phyloP scores from a whole-genome alignment of 2,113 vertebrate genomes.

The Vicugna pacos region DNA sequence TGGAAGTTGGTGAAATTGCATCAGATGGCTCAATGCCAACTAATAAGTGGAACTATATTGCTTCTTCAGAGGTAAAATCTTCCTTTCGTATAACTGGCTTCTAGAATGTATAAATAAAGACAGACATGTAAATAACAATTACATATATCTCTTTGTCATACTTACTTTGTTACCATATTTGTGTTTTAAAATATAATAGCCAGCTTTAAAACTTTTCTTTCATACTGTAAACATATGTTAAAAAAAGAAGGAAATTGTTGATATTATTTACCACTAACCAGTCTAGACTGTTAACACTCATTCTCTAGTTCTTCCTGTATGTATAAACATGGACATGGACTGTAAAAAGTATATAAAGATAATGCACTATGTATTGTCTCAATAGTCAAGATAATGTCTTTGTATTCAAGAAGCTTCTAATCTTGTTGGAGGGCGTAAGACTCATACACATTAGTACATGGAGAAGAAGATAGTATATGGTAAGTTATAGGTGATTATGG shows the following conservation, averaged over 20 bases:
- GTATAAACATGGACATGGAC: not conserved
- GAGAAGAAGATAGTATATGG: not conserved
- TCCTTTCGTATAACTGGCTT: not conserved
- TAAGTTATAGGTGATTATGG: not conserved
- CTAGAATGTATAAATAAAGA: not conserved
- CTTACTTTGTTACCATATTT: not conserved
- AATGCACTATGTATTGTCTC: not conserved
- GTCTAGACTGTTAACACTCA: not conserved
- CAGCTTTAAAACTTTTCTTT: conserved; percentile 23
- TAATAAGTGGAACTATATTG: conserved; percentile 94
- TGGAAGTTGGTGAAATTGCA: conserved; percentile 95
- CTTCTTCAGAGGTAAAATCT: conserved; percentile 91
- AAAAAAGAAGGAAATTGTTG: not conserved
- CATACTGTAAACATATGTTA: not conserved
- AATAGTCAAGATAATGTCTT: not conserved
- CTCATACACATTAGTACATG: not conserved
- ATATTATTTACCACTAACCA: not conserved
- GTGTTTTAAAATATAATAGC: not conserved
- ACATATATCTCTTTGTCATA: not conserved
- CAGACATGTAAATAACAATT: not conserved
- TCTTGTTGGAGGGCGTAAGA: not conserved
- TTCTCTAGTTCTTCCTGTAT: not conserved
- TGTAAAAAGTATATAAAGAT: not conserved
- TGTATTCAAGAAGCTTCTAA: not conserved
- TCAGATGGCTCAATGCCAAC: conserved; percentile 83